Evolutionary conservation across 2,888 invertebrate species (phyloP), one percentile per base, ranked within the genome.

Genomic region (Oscheius sp.): DNA sequence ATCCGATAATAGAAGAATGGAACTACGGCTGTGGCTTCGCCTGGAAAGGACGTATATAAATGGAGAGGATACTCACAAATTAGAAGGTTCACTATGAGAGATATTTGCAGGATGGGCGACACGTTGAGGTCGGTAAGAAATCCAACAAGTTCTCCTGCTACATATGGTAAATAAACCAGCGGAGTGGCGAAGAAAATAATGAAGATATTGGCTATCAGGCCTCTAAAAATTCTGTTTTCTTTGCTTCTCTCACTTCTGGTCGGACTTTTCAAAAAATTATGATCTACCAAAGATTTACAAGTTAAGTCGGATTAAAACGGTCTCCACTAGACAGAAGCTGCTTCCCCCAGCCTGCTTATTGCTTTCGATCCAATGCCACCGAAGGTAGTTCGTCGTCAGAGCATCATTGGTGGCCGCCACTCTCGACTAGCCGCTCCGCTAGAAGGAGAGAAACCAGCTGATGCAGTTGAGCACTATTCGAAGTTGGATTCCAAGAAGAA

Each of bases 381-480:
- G 21, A 53, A 1, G 53, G 21, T 21, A 21, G 5, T 16, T 21
- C 53, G 53, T 7, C 53, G 53, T 21, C 9, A 12, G 9, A 2
- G 9, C n/a, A 53, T n/a, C 21, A 3, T 21, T 53, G 18, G 18
- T 21, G 7, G 7, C 53, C 53, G 21, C 21, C 5, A 18, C 53
- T 0, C 53, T 21, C 53, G 53, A 25, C 1, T 25, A 18, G 21
- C 53, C 21, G 9, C 9, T 35, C 35, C 35, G 35, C 5, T 9
- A 9, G 35, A 29, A 0, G 58, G 58, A n/a, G 58, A 58, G 13
- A 58, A 58, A 27, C 58, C 66, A 12, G 49, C 52, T 25, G 66
- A 66, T n/a, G n/a, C 27, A 23, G 18, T 49, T 12, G 25, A 29
- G 23, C 66, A 52, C 27, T 52, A 49, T 12, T 2, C 66, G 25